Evolutionary conservation across 2,113 vertebrate species (phyloP).

Genomic region (Rhinogobius similis): DNA sequence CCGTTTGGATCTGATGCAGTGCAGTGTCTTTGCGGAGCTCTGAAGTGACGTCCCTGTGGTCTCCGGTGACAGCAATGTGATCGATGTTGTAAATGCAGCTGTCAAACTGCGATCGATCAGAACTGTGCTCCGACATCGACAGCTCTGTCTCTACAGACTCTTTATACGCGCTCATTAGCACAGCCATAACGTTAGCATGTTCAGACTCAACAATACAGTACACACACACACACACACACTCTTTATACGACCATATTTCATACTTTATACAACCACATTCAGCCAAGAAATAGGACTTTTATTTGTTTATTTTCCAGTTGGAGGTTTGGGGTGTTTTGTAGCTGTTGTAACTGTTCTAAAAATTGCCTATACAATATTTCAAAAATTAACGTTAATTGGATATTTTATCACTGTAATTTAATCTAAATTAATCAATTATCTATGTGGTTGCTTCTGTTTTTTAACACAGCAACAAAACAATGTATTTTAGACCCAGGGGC

Average conservation of each 20-base stretch:
- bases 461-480: not conserved
- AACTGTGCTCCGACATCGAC: not conserved
- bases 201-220: not conserved
- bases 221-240: no score
- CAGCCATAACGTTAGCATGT: not conserved
- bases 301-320: no score
- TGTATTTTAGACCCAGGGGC: not conserved
- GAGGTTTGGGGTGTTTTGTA: no score
- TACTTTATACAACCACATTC: no score
- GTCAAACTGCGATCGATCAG: slow-evolving; percentile 1
- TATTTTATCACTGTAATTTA: no score
- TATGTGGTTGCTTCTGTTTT: not conserved
- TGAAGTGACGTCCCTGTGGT: not conserved
- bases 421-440: no score
- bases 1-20: no score
- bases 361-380: no score
- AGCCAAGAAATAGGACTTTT: no score
- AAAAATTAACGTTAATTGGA: no score
- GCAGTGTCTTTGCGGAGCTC: not conserved
- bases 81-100: slow-evolving; percentile 7
- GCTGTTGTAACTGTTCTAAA: no score
- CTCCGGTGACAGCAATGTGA: not conserved
- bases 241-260: not conserved
- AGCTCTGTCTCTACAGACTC: not conserved
- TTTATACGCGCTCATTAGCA: not conserved